Conservation (phyloP, 2,797 vertebrate genomes). For the Sebastiscus tertius region DNA sequence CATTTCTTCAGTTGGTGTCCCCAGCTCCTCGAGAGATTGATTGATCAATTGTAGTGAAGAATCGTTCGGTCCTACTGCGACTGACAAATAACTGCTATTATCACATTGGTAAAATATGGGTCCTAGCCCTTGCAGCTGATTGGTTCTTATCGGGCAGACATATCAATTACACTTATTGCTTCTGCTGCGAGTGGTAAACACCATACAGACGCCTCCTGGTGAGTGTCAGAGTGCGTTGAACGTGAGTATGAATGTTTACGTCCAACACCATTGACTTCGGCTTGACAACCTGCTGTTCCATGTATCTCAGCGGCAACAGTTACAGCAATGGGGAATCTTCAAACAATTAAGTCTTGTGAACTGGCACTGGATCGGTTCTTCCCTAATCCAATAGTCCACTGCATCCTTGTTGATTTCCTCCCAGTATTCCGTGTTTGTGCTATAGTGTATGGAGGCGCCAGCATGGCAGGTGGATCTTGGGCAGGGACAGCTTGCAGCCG, state of each 20-base stretch:
- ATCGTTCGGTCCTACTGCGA: slow-evolving; percentile 25
- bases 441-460: too few relatives aligned
- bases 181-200: slow-evolving; percentile 5
- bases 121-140: slow-evolving; percentile 14
- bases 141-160: slow-evolving; percentile 27
- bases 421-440: too few relatives aligned
- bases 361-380: too few relatives aligned
- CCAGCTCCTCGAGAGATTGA: slow-evolving; percentile 33
- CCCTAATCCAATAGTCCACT: too few relatives aligned
- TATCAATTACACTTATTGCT: slow-evolving; percentile 25
- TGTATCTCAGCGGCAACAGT: background rate
- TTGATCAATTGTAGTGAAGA: slow-evolving; percentile 49
- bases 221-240: background rate
- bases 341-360: background rate
- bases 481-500: too few relatives aligned
- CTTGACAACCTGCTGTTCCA: background rate
- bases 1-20: slow-evolving; percentile 25
- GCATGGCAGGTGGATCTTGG: too few relatives aligned
- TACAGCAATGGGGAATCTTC: background rate
- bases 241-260: background rate
- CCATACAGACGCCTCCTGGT: background rate
- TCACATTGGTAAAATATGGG: slow-evolving; percentile 40
- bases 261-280: background rate
- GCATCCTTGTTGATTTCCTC: background rate
- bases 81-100: slow-evolving; percentile 51